Conservation (phyloP, 1,140 invertebrate species). For the Zaprionus capensis region DNA sequence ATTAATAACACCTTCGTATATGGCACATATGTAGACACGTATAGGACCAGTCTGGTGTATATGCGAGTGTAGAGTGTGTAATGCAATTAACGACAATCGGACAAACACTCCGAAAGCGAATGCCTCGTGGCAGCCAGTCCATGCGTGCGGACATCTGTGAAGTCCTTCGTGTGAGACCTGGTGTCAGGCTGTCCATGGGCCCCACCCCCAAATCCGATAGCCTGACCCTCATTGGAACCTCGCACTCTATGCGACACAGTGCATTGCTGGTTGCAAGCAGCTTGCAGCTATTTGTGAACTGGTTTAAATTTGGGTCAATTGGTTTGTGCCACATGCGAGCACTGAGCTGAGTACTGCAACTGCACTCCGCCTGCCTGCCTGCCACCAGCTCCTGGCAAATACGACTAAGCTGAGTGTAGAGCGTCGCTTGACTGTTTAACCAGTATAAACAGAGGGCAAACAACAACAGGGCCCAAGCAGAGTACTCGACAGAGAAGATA, state of each 20-base stretch:
- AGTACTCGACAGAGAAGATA: constrained; percentile 9
- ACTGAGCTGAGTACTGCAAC: constrained; percentile 43
- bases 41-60: not conserved
- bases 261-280: constrained; percentile 49
- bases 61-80: constrained; percentile 22
- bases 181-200: not conserved
- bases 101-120: constrained; percentile 29
- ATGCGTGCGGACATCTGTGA: constrained; percentile 14
- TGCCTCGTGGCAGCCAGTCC: not conserved
- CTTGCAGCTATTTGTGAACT: constrained; percentile 71
- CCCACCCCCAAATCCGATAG: not conserved
- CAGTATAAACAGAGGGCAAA: constrained; percentile 24
- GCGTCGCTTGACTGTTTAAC: constrained; percentile 26
- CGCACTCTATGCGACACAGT: constrained; percentile 15
- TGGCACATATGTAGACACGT: not conserved
- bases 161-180: not conserved
- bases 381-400: constrained; percentile 19
- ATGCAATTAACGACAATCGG: constrained; percentile 54
- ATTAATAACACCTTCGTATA: constrained; percentile 45
- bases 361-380: constrained; percentile 5
- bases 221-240: not conserved
- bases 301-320: constrained; percentile 80
- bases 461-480: constrained; percentile 1
- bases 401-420: constrained; percentile 22
- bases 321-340: constrained; percentile 66